A percentile compares a stretch with the other conserved stretches of the same genome.
Conservation (phyloP, 1,140 invertebrate genomes). For the Drosophila baimaii region DNA sequence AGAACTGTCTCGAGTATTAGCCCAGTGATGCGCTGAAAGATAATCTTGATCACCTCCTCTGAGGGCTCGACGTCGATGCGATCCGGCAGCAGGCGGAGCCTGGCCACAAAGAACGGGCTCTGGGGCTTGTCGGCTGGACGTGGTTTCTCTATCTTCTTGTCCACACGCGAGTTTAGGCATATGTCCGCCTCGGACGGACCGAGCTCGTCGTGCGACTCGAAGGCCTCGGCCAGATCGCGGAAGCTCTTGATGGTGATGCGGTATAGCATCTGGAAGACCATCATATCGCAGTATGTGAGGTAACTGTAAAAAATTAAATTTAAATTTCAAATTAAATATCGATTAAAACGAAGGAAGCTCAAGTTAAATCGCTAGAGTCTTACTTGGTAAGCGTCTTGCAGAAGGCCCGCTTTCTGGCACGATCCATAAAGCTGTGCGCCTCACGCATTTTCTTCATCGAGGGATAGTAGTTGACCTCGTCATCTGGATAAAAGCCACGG, state of each 20-base stretch:
- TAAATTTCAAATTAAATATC: background rate
- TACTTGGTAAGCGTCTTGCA: conserved; percentile 90
- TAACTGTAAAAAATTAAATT: conserved; percentile 40
- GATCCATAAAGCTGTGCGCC: conserved; percentile 92
- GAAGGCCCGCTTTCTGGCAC: conserved; percentile 91
- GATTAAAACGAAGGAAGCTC: background rate
- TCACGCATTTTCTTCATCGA: conserved; percentile 85
- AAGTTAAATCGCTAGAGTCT: conserved; percentile 12
- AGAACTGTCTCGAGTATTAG: conserved; percentile 84
- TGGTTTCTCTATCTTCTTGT: conserved; percentile 50
- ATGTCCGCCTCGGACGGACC: conserved; percentile 65
- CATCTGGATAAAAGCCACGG: conserved; percentile 90
- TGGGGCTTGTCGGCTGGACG: conserved; percentile 65
- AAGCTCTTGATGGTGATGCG: conserved; percentile 69
- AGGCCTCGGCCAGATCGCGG: conserved; percentile 50
- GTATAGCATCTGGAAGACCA: conserved; percentile 70
- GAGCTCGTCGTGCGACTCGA: conserved; percentile 60
- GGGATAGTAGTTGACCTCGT: conserved; percentile 86
- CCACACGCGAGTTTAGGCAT: conserved; percentile 30
- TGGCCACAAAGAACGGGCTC: conserved; percentile 78
- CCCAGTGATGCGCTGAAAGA: conserved; percentile 79
- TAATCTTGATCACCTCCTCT: conserved; percentile 73
- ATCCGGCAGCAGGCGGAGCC: conserved; percentile 73
- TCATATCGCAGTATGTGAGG: conserved; percentile 69
- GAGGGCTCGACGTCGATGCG: conserved; percentile 84